phyloP scores from a whole-genome alignment of 2,113 vertebrate species.

The Gavialis gangeticus region DNA sequence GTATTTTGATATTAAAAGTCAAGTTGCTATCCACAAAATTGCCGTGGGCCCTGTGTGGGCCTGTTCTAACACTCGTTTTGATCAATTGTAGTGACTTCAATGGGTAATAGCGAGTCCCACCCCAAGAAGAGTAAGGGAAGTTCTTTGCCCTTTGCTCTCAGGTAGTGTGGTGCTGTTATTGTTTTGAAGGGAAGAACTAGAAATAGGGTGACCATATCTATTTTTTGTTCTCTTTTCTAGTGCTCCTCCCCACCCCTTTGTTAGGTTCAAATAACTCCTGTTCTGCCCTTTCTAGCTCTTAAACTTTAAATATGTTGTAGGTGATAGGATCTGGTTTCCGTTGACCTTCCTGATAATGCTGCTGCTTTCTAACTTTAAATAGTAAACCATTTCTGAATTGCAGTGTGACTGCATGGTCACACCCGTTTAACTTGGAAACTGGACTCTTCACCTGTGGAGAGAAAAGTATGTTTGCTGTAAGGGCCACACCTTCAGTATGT shows the following conservation, averaged over 20 bases:
- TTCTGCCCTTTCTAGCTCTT: background rate
- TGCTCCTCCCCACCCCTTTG: rapidly evolving
- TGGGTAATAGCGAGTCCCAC: too few relatives aligned
- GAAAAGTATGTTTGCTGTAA: background rate
- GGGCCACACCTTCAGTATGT: background rate
- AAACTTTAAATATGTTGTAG: background rate
- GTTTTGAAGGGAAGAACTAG: background rate
- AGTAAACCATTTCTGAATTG: background rate
- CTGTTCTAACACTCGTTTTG: background rate
- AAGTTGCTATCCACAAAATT: background rate
- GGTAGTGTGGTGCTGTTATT: rapidly evolving
- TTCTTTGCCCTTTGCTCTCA: rapidly evolving
- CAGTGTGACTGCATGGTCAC: background rate
- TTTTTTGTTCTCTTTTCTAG: background rate
- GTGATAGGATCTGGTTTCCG: background rate
- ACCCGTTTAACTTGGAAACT: background rate
- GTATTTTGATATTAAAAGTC: background rate
- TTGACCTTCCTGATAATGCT: background rate
- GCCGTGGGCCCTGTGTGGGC: background rate
- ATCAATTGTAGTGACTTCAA: background rate
- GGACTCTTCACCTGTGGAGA: background rate
- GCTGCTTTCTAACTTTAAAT: background rate
- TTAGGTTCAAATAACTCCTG: background rate
- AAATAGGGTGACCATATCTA: background rate
- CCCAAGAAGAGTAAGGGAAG: background rate